Evolutionary conservation across 2,113 vertebrate species (phyloP), one percentile per base, ranked within the genome.

Genomic region (Ramphastos sulfuratus): DNA sequence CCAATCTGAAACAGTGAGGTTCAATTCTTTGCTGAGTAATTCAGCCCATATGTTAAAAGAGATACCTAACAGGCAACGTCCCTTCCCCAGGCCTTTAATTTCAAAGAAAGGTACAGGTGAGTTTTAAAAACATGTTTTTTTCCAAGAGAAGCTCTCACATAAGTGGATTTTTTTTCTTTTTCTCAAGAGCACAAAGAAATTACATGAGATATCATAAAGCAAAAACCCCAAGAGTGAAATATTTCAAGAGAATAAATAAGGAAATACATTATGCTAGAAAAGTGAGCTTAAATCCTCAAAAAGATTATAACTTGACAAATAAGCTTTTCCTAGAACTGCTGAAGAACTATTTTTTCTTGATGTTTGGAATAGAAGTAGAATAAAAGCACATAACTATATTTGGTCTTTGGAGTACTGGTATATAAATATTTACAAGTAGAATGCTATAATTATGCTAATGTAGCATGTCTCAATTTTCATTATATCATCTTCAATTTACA

Each of bases 1-100:
- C 97, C 97, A 98, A 98, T 97, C 96, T 92, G 93, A 97, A 98
- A 96, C 97, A 97, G 97, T 12, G 89, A 35, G 64, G 69, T 73
- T 83, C 91, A 59, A 52, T 78, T 95, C 93, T 87, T 83, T 67
- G 58, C 91, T 76, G 61, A 89, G 87, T 98, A 98, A 98, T 97
- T 95, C 94, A 94, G 92, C 95, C 97, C 97, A 97, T 81, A 96
- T 97, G 97, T 87, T 15, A n/a, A 59, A 65, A 71, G 42, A 69
- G 50, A 60, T 70, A 95, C 88, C 82, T 46, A 93, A 44, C 55
- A 90, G 82, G 89, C 20, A 79, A 31, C 4, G 50, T 39, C 88
- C 84, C 60, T 70, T 74, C 82, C 82, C 42, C 5, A 9, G 44
- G 60, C 50, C 75, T 70, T 54, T 65, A 35, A 61, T 79, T 78